These are phyloP conservation scores for Idaea dimidiata DNA, from an alignment of 2,888 invertebrate species.

Conservation along the genomic window DNA sequence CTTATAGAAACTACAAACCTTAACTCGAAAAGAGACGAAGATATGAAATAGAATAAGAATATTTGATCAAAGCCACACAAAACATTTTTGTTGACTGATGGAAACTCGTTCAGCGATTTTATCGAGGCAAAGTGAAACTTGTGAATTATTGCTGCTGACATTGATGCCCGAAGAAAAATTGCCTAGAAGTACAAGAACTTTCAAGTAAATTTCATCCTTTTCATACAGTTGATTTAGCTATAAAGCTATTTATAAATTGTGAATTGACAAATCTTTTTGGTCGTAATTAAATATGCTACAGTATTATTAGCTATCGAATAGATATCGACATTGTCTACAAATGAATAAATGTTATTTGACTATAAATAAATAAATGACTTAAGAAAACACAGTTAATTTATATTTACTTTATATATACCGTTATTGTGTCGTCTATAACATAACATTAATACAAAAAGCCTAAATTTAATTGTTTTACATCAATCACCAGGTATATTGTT, in stretches of 20 bases:
- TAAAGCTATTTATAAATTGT: neutral
- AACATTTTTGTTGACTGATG: constrained; percentile 10
- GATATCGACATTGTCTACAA: no score
- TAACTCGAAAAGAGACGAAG: constrained; percentile 8
- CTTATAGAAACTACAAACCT: neutral
- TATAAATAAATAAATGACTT: no score
- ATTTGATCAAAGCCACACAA: constrained; percentile 9
- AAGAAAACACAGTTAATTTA: no score
- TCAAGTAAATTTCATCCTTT: constrained; percentile 35
- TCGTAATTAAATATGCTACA: no score
- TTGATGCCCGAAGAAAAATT: constrained; percentile 67
- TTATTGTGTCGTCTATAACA: no score
- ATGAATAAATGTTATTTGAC: no score
- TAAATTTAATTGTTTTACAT: no score
- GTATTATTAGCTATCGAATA: no score
- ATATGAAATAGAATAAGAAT: constrained; percentile 2
- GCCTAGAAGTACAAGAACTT: constrained; percentile 47
- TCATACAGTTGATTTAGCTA: constrained; percentile 24
- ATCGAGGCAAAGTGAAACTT: constrained; percentile 39
- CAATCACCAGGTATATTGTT: no score
- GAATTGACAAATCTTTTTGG: no score
- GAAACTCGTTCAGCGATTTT: constrained; percentile 15
- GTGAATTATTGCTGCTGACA: constrained; percentile 66
- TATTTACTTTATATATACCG: no score
- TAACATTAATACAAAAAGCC: no score